Evolutionary conservation across 2,888 invertebrate species (phyloP).

Genomic region (Macrosiphum euphorbiae): DNA sequence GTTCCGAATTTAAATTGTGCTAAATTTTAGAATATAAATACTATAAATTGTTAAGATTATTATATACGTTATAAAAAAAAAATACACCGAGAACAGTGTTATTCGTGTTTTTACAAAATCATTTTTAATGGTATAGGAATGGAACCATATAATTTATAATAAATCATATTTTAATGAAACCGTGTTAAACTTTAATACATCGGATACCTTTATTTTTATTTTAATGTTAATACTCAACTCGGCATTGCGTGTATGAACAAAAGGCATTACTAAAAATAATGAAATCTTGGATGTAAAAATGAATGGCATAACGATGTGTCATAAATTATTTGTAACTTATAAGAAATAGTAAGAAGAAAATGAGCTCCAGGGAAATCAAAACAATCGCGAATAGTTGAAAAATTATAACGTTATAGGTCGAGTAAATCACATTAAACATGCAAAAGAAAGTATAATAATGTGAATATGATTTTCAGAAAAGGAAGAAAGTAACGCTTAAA

Average conservation of each 20-base stretch:
- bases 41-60: not conserved
- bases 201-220: not conserved
- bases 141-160: not conserved
- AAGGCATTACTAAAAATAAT: not conserved
- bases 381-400: not conserved
- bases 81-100: not conserved
- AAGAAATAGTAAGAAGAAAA: not conserved
- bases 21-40: not conserved
- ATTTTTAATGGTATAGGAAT: not conserved
- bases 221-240: not conserved
- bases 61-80: not conserved
- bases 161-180: not conserved
- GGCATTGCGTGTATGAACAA: not conserved
- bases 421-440: constrained; percentile 10
- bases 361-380: constrained; percentile 27
- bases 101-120: not conserved
- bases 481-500: not conserved
- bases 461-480: not conserved
- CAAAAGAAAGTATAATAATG: not conserved
- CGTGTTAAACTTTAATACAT: not conserved
- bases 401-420: constrained; percentile 16
- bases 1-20: no score
- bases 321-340: not conserved
- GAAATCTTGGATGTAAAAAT: not conserved
- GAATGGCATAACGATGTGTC: not conserved